phyloP scores from a whole-genome alignment of 2,113 vertebrate species.

The Lophotis ruficrista region DNA sequence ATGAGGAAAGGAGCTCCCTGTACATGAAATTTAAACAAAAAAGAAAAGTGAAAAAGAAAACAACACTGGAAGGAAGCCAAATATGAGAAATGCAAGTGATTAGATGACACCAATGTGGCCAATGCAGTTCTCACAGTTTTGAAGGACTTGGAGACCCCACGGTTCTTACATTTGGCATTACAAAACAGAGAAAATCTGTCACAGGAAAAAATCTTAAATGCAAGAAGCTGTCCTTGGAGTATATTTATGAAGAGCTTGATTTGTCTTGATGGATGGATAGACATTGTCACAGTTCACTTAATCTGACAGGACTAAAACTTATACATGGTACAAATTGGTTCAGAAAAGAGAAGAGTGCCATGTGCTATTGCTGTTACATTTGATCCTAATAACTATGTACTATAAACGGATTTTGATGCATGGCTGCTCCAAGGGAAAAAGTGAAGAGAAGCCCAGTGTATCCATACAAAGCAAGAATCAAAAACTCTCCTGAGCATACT shows the following conservation, averaged over 20 bases:
- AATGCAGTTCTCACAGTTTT: not conserved
- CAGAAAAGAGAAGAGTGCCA: slow-evolving; percentile 45
- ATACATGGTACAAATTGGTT: slow-evolving; percentile 25
- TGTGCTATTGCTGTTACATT: slow-evolving; percentile 13
- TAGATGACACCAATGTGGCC: not conserved
- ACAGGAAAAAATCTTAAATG: not conserved
- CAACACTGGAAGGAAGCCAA: not conserved
- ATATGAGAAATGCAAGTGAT: not conserved
- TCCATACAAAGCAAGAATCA: not conserved
- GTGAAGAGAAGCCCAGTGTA: not conserved
- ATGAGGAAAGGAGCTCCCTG: not conserved
- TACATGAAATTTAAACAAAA: not conserved
- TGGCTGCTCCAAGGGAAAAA: not conserved
- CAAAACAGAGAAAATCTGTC: not conserved
- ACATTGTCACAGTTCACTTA: slow-evolving; percentile 47
- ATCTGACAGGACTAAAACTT: slow-evolving; percentile 41
- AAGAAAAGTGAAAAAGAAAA: not conserved
- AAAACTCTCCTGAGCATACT: not conserved
- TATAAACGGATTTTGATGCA: slow-evolving; percentile 39
- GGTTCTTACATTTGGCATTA: not conserved
- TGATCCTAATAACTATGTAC: slow-evolving; percentile 39
- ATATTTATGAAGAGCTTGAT: slow-evolving; percentile 26
- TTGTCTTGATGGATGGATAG: slow-evolving; percentile 54
- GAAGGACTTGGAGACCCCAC: not conserved
- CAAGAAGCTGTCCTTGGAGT: not conserved